Conservation (phyloP, 2,113 vertebrate species). For the Melanostigma gelatinosum region DNA sequence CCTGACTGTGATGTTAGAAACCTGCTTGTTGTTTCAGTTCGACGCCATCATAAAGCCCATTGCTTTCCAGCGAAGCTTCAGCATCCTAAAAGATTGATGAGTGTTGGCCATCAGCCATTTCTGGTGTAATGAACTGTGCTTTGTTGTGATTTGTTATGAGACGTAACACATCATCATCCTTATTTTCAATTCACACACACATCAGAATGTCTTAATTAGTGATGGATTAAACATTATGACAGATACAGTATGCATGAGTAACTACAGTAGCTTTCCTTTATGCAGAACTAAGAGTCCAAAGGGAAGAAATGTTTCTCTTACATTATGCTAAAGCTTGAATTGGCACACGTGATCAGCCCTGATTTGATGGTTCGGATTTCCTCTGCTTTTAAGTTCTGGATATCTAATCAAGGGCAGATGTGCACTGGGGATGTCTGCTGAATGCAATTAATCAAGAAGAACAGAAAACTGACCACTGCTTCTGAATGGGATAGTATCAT, state of each 20-base stretch:
- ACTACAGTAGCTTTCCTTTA: conserved; percentile 15
- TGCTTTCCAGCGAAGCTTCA: conserved; percentile 50
- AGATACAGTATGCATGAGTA: conserved; percentile 23
- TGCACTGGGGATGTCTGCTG: neutral
- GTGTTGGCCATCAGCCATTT: conserved; percentile 57
- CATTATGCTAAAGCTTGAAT: conserved; percentile 11
- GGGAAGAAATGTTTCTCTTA: neutral
- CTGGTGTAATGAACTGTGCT: conserved; percentile 68
- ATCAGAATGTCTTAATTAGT: conserved; percentile 69
- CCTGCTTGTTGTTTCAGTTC: conserved; percentile 43
- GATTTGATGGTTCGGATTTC: neutral
- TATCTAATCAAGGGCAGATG: conserved; percentile 4
- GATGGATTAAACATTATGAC: conserved; percentile 45
- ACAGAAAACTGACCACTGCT: neutral
- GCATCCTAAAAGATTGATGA: conserved; percentile 70
- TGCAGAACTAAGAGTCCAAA: conserved; percentile 13
- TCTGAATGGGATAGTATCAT: neutral
- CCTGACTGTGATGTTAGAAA: conserved; percentile 32
- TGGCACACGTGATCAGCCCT: neutral
- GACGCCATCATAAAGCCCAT: conserved; percentile 34
- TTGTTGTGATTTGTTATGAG: conserved; percentile 71
- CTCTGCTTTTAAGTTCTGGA: neutral
- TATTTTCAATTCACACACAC: conserved; percentile 56
- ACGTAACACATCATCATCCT: conserved; percentile 50
- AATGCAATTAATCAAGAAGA: neutral